Evolutionary conservation across 1,140 invertebrate species (phyloP).

Genomic region (Littorina saxatilis): DNA sequence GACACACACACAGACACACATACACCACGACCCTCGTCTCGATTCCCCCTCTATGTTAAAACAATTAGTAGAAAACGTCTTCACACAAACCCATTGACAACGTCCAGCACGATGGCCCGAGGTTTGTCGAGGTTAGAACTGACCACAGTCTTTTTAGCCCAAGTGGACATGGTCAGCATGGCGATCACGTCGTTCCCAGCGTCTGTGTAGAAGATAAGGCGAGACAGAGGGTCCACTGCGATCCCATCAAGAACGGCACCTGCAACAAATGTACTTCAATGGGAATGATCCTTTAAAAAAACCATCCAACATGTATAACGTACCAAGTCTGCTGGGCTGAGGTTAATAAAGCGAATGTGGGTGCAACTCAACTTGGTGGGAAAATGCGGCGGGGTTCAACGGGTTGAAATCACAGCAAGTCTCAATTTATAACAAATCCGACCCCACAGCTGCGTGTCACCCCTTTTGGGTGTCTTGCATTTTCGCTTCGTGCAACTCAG

Average conservation of each 20-base stretch:
- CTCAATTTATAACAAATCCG: not conserved
- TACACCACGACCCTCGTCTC: no score
- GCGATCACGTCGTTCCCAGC: slow-evolving; percentile 60
- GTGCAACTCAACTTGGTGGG: not conserved
- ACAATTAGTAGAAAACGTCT: no score
- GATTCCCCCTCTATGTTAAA: no score
- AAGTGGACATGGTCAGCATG: slow-evolving; percentile 57
- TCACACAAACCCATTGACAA: slow-evolving; percentile 71
- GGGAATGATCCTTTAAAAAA: not conserved
- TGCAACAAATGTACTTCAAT: no score
- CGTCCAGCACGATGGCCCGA: slow-evolving; percentile 94
- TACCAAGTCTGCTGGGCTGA: not conserved
- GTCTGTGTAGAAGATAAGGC: slow-evolving; percentile 63
- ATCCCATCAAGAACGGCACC: slow-evolving; percentile 60
- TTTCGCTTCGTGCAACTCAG: no score
- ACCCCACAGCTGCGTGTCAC: no score
- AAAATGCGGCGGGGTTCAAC: no score
- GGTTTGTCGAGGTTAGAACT: slow-evolving; percentile 91
- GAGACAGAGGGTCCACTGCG: slow-evolving; percentile 56
- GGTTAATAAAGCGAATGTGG: not conserved
- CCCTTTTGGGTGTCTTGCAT: no score
- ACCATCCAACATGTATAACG: not conserved
- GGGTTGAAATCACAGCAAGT: no score
- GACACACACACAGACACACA: no score
- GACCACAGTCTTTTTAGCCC: slow-evolving; percentile 85